Evolutionary conservation across 2,113 vertebrate species (phyloP), one percentile per base, ranked within the genome.

Genomic region (Osmerus eperlanus): DNA sequence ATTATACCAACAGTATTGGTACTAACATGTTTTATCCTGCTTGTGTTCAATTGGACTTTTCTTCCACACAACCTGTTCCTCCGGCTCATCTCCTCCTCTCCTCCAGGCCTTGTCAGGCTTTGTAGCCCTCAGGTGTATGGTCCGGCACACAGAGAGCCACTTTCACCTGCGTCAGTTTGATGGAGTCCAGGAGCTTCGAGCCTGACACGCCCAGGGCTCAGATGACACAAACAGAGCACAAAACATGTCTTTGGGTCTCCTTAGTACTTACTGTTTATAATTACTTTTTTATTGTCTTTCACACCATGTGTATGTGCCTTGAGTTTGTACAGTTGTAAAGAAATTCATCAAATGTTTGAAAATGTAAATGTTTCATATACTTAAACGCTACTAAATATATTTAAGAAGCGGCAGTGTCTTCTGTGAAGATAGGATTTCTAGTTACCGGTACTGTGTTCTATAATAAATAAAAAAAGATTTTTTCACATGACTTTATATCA

Each of bases 131-230:
- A 92, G 83, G 6, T 90, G 90, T 73, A 94, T 98, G 94, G 96
- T 96, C 61, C 93, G 92, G 83, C 92, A 95, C 70, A 91, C 95
- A 52, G 92, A 94, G 71, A 82, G 89, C 70, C 94, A 91, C 58
- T 98, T 98, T 83, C 92, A 87, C 71, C 93, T 95, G 3, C 86
- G 84, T 18, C 94, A 98, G 72, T 96, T 98, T 86, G 87, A 94
- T 80, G 90, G 41, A 78, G 73, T 87, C 72, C 72, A 91, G 9
- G 81, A 75, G 19, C 82, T 85, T 0, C 78, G 88, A 18, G 23
- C 19, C n/a, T 15, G 54, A 3, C 32, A 7, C 32, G 32, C 32
- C 32, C 32, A 36, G 32, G 4, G 32, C 32, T 36, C 32, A 36
- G 32, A 36, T 54, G 47, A 61, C 51, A 53, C 11, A 3, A 12